Base-by-base conservation (phyloP, 2,113 vertebrate genomes). In the Larimichthys polyactis region DNA sequence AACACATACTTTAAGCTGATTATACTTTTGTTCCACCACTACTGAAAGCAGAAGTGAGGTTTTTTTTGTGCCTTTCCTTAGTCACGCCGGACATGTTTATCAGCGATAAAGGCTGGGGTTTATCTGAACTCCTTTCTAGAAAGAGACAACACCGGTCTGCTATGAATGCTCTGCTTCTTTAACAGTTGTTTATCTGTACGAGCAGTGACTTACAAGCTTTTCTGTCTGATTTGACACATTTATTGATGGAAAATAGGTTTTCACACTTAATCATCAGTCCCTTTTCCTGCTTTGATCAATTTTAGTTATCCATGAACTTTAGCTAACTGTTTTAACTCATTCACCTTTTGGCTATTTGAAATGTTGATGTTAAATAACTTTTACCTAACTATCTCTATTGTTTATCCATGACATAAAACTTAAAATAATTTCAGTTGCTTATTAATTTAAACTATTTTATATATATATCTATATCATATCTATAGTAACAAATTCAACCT, bases 21-120 rank as follows among this genome's bases (percentile, higher is more conserved):
- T 19, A 36, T 32, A 19, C 8, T 36, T 9, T 32, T 40, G 12
- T 36, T n/a, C 19, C 11, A 44, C 62, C 36, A 3, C 5, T 22
- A 2, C 22, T 29, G 57, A 76, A 84, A 89, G 75, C 74, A 82
- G 87, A 86, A 83, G 80, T 80, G 43, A 51, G 12, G 11, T 59
- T 82, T 82, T 64, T 74, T 52, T 83, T 11, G 14, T 44, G 48
- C 52, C 51, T 62, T 71, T 15, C 63, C 22, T 14, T 3, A 1
- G 27, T 7, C 46, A 17, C 49, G 2, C 54, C 20, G 9, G 14
- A 27, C 27, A 11, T 78, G 62, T 64, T 73, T 36, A 27, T 68
- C n/a, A 66, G 55, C 29, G 32, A 74, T 87, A 85, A 78, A 46
- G n/a, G 3, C 59, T 3, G 19, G 27, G 16, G 51, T 22, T 20